Conservation (phyloP, 2,888 invertebrate genomes). For the Drosophila prostipennis region DNA sequence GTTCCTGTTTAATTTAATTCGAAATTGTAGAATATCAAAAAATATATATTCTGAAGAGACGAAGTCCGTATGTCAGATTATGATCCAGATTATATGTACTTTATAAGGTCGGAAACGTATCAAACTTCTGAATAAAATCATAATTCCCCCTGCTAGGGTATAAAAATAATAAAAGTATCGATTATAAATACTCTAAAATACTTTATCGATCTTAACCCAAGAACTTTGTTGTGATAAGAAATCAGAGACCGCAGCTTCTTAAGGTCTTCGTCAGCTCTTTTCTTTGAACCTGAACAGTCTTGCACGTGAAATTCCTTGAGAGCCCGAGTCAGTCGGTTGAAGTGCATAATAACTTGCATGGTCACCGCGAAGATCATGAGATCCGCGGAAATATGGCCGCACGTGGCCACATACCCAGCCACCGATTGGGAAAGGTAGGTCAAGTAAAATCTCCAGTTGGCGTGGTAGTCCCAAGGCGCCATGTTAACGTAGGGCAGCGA, state of each 20-base stretch:
- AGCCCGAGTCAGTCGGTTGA: neutral
- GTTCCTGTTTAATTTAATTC: too few species aligned
- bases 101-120: too few species aligned
- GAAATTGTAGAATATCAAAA: too few species aligned
- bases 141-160: too few species aligned
- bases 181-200: too few species aligned
- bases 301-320: neutral
- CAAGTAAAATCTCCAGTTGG: neutral
- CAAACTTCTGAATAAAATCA: too few species aligned
- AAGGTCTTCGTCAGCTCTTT: neutral
- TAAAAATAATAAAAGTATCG: too few species aligned
- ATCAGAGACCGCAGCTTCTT: neutral
- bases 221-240: neutral
- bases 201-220: too few species aligned
- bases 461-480: neutral
- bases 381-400: neutral
- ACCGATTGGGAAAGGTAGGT: too few species aligned
- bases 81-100: too few species aligned
- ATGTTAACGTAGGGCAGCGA: neutral
- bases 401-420: neutral
- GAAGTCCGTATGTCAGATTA: too few species aligned
- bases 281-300: neutral
- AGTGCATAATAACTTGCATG: slow-evolving; percentile 1
- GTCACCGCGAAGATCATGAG: neutral
- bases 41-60: too few species aligned